phyloP scores from a whole-genome alignment of 1,140 invertebrate genomes.

The Drosophila simulans region DNA sequence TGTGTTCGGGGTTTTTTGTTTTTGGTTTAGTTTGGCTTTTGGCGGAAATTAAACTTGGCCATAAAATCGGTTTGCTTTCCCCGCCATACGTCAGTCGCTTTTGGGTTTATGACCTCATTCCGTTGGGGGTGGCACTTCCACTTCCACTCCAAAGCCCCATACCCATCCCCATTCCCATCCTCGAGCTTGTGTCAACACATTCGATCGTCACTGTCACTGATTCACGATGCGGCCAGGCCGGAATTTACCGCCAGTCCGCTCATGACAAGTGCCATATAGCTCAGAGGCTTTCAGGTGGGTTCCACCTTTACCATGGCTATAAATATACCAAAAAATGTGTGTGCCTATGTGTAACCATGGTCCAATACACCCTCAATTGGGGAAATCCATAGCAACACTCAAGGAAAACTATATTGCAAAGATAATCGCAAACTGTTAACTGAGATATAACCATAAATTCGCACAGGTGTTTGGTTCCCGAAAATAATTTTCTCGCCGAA shows the following conservation, averaged over 20 bases:
- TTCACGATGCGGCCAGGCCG: constrained; percentile 42
- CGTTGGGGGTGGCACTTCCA: constrained; percentile 60
- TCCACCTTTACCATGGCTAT: constrained; percentile 22
- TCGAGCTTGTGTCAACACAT: constrained; percentile 61
- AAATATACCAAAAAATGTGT: constrained; percentile 6
- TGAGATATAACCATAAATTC: too few relatives aligned
- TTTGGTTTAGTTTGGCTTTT: constrained; percentile 17
- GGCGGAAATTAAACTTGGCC: constrained; percentile 65
- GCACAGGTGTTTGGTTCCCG: too few relatives aligned
- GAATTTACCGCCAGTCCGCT: constrained; percentile 1
- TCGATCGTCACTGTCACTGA: constrained; percentile 69
- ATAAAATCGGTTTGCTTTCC: constrained; percentile 48
- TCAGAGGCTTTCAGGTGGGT: constrained; percentile 24
- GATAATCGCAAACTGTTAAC: too few relatives aligned
- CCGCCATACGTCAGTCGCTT: constrained; percentile 43
- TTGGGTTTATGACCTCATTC: constrained; percentile 68
- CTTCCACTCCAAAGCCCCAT: constrained; percentile 6
- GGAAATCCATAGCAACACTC: constrained; percentile 2
- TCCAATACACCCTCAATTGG: background rate
- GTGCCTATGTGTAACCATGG: background rate
- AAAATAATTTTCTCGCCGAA: too few relatives aligned
- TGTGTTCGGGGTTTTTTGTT: constrained; percentile 31
- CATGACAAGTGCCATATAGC: constrained; percentile 53
- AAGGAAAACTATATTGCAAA: background rate
- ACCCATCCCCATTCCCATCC: background rate